Evolutionary conservation across 2,797 vertebrate genomes (phyloP).

Genomic region (Philypnodon macrostomus): DNA sequence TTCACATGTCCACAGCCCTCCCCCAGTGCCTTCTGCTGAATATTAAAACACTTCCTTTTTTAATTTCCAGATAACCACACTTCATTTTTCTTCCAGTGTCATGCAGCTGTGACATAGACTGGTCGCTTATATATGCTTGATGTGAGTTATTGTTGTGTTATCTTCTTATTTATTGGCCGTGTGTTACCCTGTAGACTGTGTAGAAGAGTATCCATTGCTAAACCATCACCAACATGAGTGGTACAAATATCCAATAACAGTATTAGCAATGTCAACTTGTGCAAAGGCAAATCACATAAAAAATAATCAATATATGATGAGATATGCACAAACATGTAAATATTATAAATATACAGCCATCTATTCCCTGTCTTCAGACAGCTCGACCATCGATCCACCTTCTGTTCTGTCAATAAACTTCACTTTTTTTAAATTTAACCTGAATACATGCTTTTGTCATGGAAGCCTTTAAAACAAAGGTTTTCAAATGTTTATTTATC

Average conservation of each 20-base stretch:
- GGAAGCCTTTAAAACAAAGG: conserved; percentile 7
- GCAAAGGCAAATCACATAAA: conserved; percentile 20
- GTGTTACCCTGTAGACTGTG: conserved; percentile 47
- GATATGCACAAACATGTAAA: conserved; percentile 11
- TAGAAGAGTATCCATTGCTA: conserved; percentile 45
- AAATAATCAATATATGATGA: conserved; percentile 1
- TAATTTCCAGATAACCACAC: conserved; percentile 73
- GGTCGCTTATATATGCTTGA: conserved; percentile 52
- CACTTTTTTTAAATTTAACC: conserved; percentile 20
- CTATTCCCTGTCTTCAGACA: neutral
- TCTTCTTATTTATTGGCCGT: conserved; percentile 57
- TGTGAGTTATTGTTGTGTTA: conserved; percentile 63
- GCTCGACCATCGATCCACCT: neutral
- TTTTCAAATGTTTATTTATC: conserved; percentile 7
- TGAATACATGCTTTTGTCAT: conserved; percentile 4
- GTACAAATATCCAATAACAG: conserved; percentile 35
- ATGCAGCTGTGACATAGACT: conserved; percentile 42
- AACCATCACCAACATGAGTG: conserved; percentile 51
- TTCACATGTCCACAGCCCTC: conserved; percentile 44
- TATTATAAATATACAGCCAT: conserved; percentile 6
- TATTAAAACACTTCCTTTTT: conserved; percentile 75
- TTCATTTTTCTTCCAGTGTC: conserved; percentile 69
- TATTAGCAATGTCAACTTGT: conserved; percentile 42
- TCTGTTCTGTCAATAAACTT: conserved; percentile 39
- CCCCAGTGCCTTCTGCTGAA: conserved; percentile 62